Base-by-base conservation (phyloP, 2,113 vertebrate genomes). In the Mormyrus lacerda region DNA sequence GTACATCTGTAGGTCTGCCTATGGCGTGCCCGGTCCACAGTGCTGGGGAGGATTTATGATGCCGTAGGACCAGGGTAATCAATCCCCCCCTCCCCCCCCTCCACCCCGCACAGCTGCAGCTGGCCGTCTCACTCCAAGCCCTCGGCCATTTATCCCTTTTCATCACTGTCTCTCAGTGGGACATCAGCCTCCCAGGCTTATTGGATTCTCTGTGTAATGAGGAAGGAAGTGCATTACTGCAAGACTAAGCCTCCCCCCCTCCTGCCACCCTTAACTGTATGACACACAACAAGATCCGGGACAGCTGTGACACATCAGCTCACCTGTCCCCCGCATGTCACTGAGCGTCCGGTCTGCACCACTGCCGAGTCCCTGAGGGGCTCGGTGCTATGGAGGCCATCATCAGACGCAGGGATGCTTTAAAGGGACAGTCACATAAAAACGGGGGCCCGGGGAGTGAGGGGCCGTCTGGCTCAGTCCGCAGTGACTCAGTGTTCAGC, bases 1-100 rank as follows among this genome's bases (percentile, higher is more conserved):
- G 48, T 53, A 4, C 45, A 55, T 53, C 50, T 27, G 44, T n/a
- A 53, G 11, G 27, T 35, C 15, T 55, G 85, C 47, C 3, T 53
- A 53, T 10, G 27, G 85, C n/a, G 3, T 31, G 0, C n/a, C 47
- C 27, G 2, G 48, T 48, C 7, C n/a, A 39, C 48, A 87, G 85
- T 51, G 17, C 47, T 35, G 84, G 91, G 92, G 87, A 86, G 89
- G 44, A 84, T 84, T 84, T 84, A 84, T 84, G 79, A 84, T 47
- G 44, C 44, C 79, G 42, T 21, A 84, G 44, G 44, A 45, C 44
- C 39, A 39, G 24, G 79, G 79, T n/a, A 47, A 83, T 45, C 79
- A 45, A 82, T 42, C 76, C 76, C 51, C 15, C 0, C 51, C 51
- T 11, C 11, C 13, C 51, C 51, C 51, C 51, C 51, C 17, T 9